Conservation (phyloP, 2,797 vertebrate species). For the Anniella stebbinsi region DNA sequence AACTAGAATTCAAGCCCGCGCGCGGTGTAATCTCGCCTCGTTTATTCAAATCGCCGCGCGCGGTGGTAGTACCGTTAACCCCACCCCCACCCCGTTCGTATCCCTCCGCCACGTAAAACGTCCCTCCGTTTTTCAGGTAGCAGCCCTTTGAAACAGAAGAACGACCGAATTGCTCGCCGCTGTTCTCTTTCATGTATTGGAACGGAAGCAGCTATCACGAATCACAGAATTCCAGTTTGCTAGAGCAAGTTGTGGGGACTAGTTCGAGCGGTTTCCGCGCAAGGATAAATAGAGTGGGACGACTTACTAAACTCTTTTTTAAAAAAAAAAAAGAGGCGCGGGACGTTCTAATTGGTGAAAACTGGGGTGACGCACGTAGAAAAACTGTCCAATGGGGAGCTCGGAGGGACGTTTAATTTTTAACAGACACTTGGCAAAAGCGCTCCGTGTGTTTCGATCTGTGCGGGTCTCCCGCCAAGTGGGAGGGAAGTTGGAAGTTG, state of each 20-base stretch:
- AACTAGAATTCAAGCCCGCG: neutral
- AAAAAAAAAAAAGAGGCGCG: slow-evolving; percentile 67
- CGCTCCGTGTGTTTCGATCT: too few species aligned
- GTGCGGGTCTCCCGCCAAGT: neutral
- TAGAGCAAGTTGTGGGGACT: neutral
- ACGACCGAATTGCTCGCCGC: too few species aligned
- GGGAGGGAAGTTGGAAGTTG: neutral
- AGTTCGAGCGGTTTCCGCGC: slow-evolving; percentile 1
- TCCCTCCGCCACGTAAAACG: neutral
- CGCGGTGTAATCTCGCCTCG: neutral
- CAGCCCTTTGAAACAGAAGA: too few species aligned
- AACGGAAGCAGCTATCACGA: neutral
- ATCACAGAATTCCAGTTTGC: rapidly evolving
- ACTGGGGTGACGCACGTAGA: rapidly evolving
- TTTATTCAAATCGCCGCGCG: neutral
- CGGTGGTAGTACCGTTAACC: rapidly evolving
- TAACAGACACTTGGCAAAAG: neutral
- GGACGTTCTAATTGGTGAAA: rapidly evolving
- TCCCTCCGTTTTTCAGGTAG: neutral
- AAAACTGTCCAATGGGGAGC: neutral
- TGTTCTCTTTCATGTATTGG: too few species aligned
- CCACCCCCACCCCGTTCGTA: neutral
- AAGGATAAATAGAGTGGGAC: neutral
- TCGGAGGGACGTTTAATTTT: neutral
- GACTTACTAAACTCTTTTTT: rapidly evolving